These are phyloP conservation scores for Ceuthmochares aereus DNA, from an alignment of 2,113 vertebrate species.

Conservation along the genomic window DNA sequence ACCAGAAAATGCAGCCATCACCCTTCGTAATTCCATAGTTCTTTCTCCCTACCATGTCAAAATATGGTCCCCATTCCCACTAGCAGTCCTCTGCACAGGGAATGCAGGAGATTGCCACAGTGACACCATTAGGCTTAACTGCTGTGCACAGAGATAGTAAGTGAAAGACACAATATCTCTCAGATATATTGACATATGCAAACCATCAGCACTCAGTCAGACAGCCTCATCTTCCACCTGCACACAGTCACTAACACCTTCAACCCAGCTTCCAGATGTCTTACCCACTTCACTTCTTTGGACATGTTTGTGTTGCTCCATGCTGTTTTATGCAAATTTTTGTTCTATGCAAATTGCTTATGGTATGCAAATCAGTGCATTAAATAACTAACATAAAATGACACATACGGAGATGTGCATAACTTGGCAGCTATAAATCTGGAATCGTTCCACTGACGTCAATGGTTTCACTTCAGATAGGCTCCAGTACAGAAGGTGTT, in stretches of 20 bases:
- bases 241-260: background rate
- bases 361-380: conserved; percentile 55
- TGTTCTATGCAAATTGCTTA: conserved; percentile 18
- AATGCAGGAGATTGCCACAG: background rate
- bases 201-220: background rate
- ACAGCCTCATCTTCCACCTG: background rate
- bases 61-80: background rate
- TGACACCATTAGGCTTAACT: background rate
- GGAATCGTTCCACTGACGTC: conserved; percentile 65
- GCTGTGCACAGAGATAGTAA: background rate
- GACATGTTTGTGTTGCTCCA: background rate
- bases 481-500: conserved; percentile 19
- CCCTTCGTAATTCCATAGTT: background rate
- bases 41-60: background rate
- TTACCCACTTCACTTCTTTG: background rate
- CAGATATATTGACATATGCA: background rate
- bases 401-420: conserved; percentile 59
- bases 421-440: conserved; percentile 70
- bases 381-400: conserved; percentile 54
- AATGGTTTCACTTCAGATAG: conserved; percentile 32
- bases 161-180: background rate
- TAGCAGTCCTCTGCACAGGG: background rate
- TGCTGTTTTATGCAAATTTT: background rate
- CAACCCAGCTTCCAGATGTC: background rate
- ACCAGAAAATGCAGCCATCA: background rate